Conservation (phyloP, 2,113 vertebrate species). For the Dinomys branickii region DNA sequence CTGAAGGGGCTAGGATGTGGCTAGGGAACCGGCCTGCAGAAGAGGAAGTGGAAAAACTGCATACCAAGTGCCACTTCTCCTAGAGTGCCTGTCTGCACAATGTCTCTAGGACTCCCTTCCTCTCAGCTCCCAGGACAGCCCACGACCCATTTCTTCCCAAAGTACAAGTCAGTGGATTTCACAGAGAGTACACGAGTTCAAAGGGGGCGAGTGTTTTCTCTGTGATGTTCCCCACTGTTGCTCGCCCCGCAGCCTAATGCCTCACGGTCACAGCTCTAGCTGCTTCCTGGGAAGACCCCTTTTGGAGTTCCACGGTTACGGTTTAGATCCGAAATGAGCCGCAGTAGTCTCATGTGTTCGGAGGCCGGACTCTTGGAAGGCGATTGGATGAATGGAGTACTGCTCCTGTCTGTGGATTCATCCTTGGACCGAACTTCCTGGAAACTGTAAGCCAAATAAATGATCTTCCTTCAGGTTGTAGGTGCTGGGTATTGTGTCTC, state of each 20-base stretch:
- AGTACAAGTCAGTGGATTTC: background rate
- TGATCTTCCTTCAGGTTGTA: background rate
- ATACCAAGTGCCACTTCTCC: background rate
- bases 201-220: too few relatives aligned
- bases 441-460: background rate
- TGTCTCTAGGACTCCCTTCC: background rate
- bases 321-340: background rate
- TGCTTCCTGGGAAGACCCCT: background rate
- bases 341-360: background rate
- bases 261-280: background rate
- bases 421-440: background rate
- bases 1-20: background rate
- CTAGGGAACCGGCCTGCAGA: background rate
- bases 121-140: background rate
- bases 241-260: fast-evolving
- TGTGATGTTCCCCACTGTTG: fast-evolving
- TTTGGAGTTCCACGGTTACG: background rate
- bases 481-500: background rate
- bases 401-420: background rate
- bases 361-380: background rate
- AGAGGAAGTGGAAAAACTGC: background rate
- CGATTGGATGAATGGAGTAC: background rate
- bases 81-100: fast-evolving
- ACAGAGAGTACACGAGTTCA: fast-evolving
- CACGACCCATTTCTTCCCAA: background rate